Conservation (phyloP, 2,797 vertebrate species). For the Tenualosa thibaudeaui region DNA sequence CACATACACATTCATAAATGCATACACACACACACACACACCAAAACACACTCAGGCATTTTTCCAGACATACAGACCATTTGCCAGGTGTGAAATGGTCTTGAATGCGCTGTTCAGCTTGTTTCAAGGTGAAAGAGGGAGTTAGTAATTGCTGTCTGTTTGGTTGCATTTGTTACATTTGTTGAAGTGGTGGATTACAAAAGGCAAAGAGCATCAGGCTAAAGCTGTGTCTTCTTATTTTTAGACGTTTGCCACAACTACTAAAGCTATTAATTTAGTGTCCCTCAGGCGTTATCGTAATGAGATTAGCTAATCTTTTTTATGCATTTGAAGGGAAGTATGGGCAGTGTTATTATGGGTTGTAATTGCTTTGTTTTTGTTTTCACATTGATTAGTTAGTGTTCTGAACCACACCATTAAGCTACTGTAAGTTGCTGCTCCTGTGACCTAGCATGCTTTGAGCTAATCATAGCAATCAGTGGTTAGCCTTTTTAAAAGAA, state of each 20-base stretch:
- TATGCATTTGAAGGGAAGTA: slow-evolving; percentile 33
- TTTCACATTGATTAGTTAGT: slow-evolving; percentile 41
- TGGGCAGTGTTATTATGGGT: slow-evolving; percentile 24
- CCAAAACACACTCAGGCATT: background rate
- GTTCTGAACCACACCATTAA: slow-evolving; percentile 24
- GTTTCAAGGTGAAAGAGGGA: slow-evolving; percentile 38
- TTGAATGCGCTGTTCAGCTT: slow-evolving; percentile 27
- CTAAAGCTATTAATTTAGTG: background rate
- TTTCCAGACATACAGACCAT: background rate
- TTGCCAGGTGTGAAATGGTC: background rate
- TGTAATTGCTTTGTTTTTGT: slow-evolving; percentile 29
- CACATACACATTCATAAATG: background rate
- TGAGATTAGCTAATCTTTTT: slow-evolving; percentile 44
- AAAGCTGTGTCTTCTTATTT: background rate
- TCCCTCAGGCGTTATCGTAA: slow-evolving; percentile 18
- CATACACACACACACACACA: slow-evolving; percentile 6
- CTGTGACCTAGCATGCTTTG: background rate
- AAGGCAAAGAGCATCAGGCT: background rate
- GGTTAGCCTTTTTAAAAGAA: background rate
- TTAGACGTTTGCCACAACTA: background rate
- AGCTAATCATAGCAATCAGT: slow-evolving; percentile 31
- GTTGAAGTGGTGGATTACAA: background rate
- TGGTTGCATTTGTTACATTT: background rate
- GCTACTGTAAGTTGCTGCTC: slow-evolving; percentile 24
- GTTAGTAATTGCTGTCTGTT: slow-evolving; percentile 39